These are phyloP conservation scores for Zaprionus lachaisei DNA, from an alignment of 1,140 invertebrate genomes.

Conservation along the genomic window DNA sequence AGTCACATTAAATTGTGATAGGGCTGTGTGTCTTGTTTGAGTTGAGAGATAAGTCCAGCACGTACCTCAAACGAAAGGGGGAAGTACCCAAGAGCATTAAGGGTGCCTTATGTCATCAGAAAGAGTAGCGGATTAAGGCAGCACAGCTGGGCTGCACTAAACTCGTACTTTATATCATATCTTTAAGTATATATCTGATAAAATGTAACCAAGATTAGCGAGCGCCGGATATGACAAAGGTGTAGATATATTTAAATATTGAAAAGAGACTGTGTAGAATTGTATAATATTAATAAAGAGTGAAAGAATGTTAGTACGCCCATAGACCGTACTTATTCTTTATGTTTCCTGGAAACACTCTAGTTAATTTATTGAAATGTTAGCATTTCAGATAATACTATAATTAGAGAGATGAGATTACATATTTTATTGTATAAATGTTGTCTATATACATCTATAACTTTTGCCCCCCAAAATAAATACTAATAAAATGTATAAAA, in stretches of 20 bases:
- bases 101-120: conserved; percentile 1
- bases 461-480: too few relatives aligned
- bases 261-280: background rate
- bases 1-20: conserved; percentile 18
- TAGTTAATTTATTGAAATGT: too few relatives aligned
- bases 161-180: background rate
- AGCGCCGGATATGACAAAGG: background rate
- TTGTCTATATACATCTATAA: too few relatives aligned
- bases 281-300: too few relatives aligned
- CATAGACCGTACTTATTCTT: too few relatives aligned
- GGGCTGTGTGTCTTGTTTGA: background rate
- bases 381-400: too few relatives aligned
- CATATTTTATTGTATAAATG: too few relatives aligned
- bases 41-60: conserved; percentile 6
- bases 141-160: background rate
- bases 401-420: too few relatives aligned
- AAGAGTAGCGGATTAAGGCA: background rate
- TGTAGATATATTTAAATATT: background rate
- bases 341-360: too few relatives aligned
- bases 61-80: background rate
- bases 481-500: too few relatives aligned
- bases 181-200: background rate
- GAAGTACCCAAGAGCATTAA: background rate
- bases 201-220: background rate
- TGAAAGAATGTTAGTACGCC: fast-evolving